Evolutionary conservation across 2,888 invertebrate species (phyloP).

Genomic region (Clistopyga incitator): DNA sequence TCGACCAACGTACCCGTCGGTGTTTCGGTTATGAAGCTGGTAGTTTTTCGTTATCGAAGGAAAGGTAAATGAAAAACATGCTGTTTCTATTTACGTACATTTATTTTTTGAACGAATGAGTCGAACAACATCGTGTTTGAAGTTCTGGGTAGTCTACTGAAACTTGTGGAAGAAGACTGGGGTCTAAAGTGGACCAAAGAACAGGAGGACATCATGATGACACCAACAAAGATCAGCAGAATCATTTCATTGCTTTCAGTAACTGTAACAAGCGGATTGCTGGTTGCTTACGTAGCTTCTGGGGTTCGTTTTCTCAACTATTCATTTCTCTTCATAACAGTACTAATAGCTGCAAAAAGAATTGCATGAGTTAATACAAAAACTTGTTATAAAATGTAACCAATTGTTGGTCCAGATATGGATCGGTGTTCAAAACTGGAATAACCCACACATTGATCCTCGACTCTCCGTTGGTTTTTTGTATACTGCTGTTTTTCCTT

Average conservation of each 20-base stretch:
- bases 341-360: background rate
- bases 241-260: conserved; percentile 66
- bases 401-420: conserved; percentile 52
- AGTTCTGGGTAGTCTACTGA: conserved; percentile 49
- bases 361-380: background rate
- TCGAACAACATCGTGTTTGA: conserved; percentile 1
- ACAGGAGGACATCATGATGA: conserved; percentile 63
- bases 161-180: conserved; percentile 64
- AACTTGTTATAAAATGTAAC: background rate
- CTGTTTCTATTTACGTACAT: background rate
- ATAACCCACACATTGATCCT: conserved; percentile 63
- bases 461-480: conserved; percentile 65
- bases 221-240: conserved; percentile 64
- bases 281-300: conserved; percentile 59
- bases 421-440: conserved; percentile 56
- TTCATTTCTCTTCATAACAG: background rate
- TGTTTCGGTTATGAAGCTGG: conserved; percentile 71
- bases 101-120: background rate
- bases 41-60: conserved; percentile 71
- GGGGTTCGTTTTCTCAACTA: conserved; percentile 35
- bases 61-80: conserved; percentile 61
- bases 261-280: conserved; percentile 60
- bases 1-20: conserved; percentile 71
- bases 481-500: conserved; percentile 71
- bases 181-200: conserved; percentile 52